These are phyloP conservation scores for Cerceris ruficornis DNA, from an alignment of 2,888 invertebrate species.

Conservation along the genomic window DNA sequence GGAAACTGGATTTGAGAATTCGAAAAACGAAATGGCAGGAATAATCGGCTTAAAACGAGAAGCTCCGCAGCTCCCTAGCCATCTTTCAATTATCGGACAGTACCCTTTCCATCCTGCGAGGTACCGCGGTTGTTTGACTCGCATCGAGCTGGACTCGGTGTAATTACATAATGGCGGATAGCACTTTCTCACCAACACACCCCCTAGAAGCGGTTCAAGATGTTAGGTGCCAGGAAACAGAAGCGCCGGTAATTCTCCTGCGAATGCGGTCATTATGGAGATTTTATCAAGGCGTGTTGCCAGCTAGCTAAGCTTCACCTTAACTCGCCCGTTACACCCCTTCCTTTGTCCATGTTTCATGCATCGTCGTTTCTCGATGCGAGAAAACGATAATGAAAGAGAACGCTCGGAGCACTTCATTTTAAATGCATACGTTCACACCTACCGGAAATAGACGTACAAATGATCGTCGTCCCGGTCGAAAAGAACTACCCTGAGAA, in stretches of 20 bases:
- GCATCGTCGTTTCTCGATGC: constrained; percentile 41
- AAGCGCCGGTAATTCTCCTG: constrained; percentile 71
- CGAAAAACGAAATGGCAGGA: too few relatives aligned
- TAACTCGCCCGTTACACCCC: constrained; percentile 62
- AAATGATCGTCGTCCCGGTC: constrained; percentile 9
- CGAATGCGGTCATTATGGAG: constrained; percentile 76
- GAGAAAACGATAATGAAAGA: constrained; percentile 49
- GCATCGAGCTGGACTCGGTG: constrained; percentile 68
- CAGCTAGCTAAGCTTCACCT: constrained; percentile 68
- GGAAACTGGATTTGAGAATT: too few relatives aligned
- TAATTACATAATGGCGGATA: constrained; percentile 72
- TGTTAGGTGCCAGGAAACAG: constrained; percentile 66
- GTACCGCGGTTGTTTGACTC: constrained; percentile 66
- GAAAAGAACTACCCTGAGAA: background rate
- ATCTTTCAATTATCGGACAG: too few relatives aligned
- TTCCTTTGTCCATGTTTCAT: constrained; percentile 61
- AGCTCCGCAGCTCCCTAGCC: too few relatives aligned
- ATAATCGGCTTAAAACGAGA: too few relatives aligned
- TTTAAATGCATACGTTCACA: constrained; percentile 13
- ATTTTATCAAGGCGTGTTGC: constrained; percentile 76
- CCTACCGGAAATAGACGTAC: background rate
- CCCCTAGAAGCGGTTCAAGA: constrained; percentile 46
- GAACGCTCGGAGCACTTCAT: constrained; percentile 11
- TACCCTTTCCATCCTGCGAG: constrained; percentile 8
- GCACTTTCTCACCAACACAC: constrained; percentile 42